Conservation (phyloP, 1,140 invertebrate genomes). For the Armadillidium nasatum region DNA sequence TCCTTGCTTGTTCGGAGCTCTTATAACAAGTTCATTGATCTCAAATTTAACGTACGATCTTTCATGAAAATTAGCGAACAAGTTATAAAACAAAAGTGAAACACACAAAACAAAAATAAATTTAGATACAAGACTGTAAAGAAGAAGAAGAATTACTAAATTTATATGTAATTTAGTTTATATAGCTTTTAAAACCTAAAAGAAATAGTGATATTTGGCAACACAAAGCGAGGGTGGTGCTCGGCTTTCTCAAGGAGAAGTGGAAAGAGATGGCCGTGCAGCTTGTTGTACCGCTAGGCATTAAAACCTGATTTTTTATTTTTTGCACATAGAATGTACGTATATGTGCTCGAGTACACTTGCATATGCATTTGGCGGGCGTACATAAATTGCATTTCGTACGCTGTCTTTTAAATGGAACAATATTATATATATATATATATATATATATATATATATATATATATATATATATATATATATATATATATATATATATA, state of each 20-base stretch:
- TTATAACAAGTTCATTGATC: background rate
- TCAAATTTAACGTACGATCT: background rate
- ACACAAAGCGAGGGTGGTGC: background rate
- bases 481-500: too few species aligned
- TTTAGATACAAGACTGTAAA: background rate
- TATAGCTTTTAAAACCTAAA: background rate
- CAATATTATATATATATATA: background rate
- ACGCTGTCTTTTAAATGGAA: background rate
- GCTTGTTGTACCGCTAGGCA: constrained; percentile 1
- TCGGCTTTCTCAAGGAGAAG: background rate
- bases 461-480: background rate
- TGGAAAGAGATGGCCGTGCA: constrained; percentile 7
- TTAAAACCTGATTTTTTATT: constrained; percentile 9
- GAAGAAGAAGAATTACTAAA: background rate
- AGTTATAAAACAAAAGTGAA: background rate
- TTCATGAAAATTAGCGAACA: background rate
- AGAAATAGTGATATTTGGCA: background rate
- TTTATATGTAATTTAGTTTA: background rate
- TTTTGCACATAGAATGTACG: background rate
- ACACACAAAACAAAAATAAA: background rate
- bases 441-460: background rate
- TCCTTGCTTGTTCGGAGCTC: background rate
- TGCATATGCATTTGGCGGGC: background rate
- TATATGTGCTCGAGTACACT: background rate
- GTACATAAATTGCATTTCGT: background rate